Conservation (phyloP, 2,797 vertebrate species). For the Siniperca scherzeri region DNA sequence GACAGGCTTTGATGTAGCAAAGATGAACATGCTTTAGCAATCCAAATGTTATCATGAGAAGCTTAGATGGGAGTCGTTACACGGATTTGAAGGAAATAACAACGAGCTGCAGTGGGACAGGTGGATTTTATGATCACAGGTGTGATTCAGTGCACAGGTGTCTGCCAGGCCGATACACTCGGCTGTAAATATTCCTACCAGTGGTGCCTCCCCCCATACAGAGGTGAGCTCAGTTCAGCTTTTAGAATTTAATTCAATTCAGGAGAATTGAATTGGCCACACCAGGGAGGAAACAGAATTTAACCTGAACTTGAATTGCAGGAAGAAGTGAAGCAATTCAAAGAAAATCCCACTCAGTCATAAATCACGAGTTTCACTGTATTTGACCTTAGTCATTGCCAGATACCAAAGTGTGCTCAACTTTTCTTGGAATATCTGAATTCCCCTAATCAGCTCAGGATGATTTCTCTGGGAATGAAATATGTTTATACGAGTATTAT, state of each 20-base stretch:
- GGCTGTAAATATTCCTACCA: slow-evolving; percentile 16
- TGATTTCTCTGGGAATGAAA: slow-evolving; percentile 35
- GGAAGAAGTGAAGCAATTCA: slow-evolving; percentile 38
- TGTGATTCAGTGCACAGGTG: slow-evolving; percentile 48
- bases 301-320: slow-evolving; percentile 22
- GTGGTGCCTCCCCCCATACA: background rate
- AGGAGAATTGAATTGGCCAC: background rate
- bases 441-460: slow-evolving; percentile 29
- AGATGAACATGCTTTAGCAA: slow-evolving; percentile 82
- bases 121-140: slow-evolving; percentile 70
- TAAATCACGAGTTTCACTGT: slow-evolving; percentile 36
- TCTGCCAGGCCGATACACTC: background rate
- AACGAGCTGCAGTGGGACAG: slow-evolving; percentile 54
- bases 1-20: slow-evolving; percentile 79
- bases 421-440: slow-evolving; percentile 50
- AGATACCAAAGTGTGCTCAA: slow-evolving; percentile 19
- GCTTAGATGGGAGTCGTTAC: slow-evolving; percentile 70
- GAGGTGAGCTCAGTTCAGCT: slow-evolving; percentile 6
- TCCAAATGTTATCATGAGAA: slow-evolving; percentile 75
- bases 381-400: slow-evolving; percentile 34
- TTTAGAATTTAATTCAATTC: slow-evolving; percentile 14
- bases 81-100: slow-evolving; percentile 52
- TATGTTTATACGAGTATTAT: background rate
- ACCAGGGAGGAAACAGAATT: slow-evolving; percentile 20
- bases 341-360: slow-evolving; percentile 36